Evolutionary conservation across 2,797 vertebrate species (phyloP).

Genomic region (Nyctalus aviator): DNA sequence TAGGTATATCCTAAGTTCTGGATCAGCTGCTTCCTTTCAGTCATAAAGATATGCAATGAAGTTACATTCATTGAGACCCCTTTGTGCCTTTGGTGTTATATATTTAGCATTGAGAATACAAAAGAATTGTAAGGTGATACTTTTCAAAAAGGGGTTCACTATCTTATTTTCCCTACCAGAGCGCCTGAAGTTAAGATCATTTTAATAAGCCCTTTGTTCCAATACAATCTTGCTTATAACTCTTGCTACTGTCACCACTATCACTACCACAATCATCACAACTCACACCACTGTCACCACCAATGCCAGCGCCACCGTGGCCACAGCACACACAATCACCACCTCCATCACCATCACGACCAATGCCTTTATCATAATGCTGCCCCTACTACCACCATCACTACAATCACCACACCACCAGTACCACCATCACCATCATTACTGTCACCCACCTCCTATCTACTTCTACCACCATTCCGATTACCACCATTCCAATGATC

Average conservation of each 20-base stretch:
- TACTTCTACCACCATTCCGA: too few species aligned
- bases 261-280: too few species aligned
- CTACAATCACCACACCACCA: too few species aligned
- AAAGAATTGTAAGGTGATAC: not conserved
- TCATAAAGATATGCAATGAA: not conserved
- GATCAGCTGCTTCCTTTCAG: not conserved
- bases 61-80: not conserved
- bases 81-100: not conserved
- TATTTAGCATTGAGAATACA: not conserved
- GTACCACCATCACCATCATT: fast-evolving
- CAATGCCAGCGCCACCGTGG: fast-evolving
- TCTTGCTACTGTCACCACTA: too few species aligned
- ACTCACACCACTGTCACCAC: not conserved
- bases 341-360: not conserved
- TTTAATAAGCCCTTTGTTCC: not conserved
- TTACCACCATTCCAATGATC: not conserved
- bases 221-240: not conserved
- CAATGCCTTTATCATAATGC: not conserved
- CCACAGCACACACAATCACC: fast-evolving
- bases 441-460: not conserved
- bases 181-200: not conserved
- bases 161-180: not conserved
- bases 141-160: not conserved
- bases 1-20: not conserved
- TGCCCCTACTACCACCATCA: not conserved